Evolutionary conservation across 2,888 invertebrate genomes (phyloP).

Genomic region (Leptura quadrifasciata): DNA sequence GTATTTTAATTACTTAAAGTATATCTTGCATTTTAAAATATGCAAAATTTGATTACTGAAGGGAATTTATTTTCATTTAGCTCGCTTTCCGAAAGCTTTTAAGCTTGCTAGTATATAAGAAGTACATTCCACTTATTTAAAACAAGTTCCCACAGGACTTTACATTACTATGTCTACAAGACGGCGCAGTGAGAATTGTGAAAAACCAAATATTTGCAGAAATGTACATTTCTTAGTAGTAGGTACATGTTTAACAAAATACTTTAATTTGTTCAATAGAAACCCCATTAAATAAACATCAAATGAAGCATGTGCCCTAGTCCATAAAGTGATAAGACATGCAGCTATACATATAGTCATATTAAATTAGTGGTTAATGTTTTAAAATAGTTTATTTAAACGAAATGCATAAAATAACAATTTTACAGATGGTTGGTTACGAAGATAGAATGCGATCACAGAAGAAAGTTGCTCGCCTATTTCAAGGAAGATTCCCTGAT

Average conservation of each 20-base stretch:
- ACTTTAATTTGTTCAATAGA: not conserved
- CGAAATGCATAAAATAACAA: no score
- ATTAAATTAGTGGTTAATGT: no score
- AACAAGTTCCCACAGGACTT: not conserved
- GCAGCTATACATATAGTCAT: no score
- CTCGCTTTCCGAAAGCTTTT: not conserved
- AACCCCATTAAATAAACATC: not conserved
- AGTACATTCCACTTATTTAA: not conserved
- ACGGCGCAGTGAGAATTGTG: not conserved
- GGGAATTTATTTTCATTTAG: not conserved
- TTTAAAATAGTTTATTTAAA: no score
- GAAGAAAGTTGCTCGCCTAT: no score
- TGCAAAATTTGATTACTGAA: not conserved
- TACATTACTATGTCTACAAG: not conserved
- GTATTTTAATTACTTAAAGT: no score
- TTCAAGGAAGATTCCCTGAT: no score
- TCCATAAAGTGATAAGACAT: no score
- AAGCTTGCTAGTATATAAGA: not conserved
- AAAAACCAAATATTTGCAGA: not conserved
- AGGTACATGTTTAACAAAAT: not conserved
- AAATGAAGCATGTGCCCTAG: no score
- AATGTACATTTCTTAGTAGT: not conserved
- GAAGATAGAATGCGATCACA: no score
- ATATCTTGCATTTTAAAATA: no score
- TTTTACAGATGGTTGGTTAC: no score